Base-by-base conservation (phyloP, 2,888 invertebrate species). In the Argyresthia albistria region DNA sequence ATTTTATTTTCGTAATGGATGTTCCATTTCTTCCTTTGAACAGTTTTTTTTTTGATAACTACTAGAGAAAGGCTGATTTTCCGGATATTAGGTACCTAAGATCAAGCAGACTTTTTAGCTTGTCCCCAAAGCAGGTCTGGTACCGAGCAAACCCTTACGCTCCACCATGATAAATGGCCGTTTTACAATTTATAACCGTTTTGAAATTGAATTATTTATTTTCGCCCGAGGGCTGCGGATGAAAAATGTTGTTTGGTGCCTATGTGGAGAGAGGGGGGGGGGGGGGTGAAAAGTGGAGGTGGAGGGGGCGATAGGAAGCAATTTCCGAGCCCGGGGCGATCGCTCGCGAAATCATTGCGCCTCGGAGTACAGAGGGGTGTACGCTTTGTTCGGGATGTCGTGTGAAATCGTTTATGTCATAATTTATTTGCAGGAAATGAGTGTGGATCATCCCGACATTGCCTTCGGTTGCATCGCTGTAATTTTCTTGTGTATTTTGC, bases 261-360 rank as follows among this genome's bases (percentile, higher is more conserved):
- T 43, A 46, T 43, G 14, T 16, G 47, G n/a, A 12, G 49, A 35
- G 11, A 25, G 14, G 49, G 14, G 1, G 14, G 43, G 43, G 56
- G 60, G 58, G 51, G 54, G 63, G 6, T 25, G 42, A 2, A 35
- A 25, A 25, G 6, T 16, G 15, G 25, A 35, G 12, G 49, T 3
- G 50, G 35, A 45, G 48, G 57, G 59, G 57, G 50, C 54, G 63
- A 66, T 66, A 66, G 66, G 67, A 68, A 69, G 74, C 78, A 81
- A 82, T 82, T 76, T 82, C 82, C 82, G 81, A 50, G 80, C 82
- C 79, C 55, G 61, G 56, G 74, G 81, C 81, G 67, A 69, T 75
- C 70, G 48, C 37, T 15, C 15, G 36, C 37, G 12, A 48, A 48
- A 48, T 48, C 48, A 48, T 36, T 37, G 36, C 48, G 45, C 45